Evolutionary conservation across 1,140 invertebrate genomes (phyloP), one percentile per base, ranked within the genome.

Genomic region (Leptopilina boulardi): DNA sequence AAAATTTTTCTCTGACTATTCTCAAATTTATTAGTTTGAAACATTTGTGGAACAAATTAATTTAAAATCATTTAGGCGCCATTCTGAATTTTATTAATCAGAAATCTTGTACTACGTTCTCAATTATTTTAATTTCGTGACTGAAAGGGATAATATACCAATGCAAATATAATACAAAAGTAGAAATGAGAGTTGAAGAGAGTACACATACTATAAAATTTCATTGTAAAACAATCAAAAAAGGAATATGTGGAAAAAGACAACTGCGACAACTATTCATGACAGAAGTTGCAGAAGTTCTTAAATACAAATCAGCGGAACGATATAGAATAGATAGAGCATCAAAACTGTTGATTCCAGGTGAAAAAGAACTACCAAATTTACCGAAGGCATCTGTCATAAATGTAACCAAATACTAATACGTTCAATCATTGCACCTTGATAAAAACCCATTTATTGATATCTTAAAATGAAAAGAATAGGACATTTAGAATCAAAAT

Each of bases 321-420:
- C 38, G 38, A 10, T 41, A 41, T 41, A 41, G 38, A 41, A 15
- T 47, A 47, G 44, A 47, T 2, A 6, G 15, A 41, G 44, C 70
- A 13, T 23, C 30, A 2, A 10, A 73, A 21, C 2, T 47, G 13
- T 73, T 77, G 75, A 19, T 11, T 1, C 34, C 70, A 2, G 71
- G 71, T 3, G 75, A 77, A 23, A 34, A 44, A 30, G 70, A 76
- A 21, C 0, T 66, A 21, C 44, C 70, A 18, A 44, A 19, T 0
- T n/a, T 76, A 47, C 74, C 74, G 3, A 51, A 21, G 15, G 2
- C 71, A 4, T 23, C 4, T 21, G 44, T 26, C n/a, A n/a, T 72
- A 21, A 18, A 8, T 44, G 71, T 42, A 41, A 21, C 38, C 5
- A 41, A 41, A 41, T 41, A 41, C 38, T 6, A 41, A 41, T 11